These are phyloP conservation scores for Agapornis canus DNA, from an alignment of 2,797 vertebrate genomes.

Conservation along the genomic window DNA sequence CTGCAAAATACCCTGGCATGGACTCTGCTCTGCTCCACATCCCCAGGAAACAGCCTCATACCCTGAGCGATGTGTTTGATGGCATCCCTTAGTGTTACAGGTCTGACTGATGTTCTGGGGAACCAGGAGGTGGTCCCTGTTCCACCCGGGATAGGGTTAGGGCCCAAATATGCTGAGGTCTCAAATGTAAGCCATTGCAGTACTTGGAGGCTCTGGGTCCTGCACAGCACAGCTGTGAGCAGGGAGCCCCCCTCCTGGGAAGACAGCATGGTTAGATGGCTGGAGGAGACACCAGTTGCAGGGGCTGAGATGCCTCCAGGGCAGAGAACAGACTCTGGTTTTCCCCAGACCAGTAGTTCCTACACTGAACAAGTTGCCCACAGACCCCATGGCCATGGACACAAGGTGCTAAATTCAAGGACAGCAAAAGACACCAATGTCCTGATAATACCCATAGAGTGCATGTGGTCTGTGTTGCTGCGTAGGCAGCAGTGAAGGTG, in stretches of 20 bases:
- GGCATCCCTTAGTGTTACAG: background rate
- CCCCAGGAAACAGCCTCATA: rapidly evolving
- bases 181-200: background rate
- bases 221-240: background rate
- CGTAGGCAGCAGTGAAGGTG: background rate
- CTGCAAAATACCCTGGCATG: background rate
- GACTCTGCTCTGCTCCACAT: background rate
- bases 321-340: background rate
- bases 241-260: background rate
- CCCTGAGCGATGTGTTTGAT: rapidly evolving
- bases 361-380: rapidly evolving
- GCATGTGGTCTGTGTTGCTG: background rate
- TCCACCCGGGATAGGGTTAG: background rate
- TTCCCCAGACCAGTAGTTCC: background rate
- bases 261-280: background rate
- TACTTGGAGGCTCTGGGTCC: background rate
- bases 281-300: background rate
- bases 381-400: no score
- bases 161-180: rapidly evolving
- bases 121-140: background rate
- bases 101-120: background rate
- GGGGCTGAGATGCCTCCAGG: background rate
- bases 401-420: background rate
- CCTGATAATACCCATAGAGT: background rate
- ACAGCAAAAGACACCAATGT: background rate